Conservation (phyloP, 2,888 invertebrate species). For the Flexamia atlantica region DNA sequence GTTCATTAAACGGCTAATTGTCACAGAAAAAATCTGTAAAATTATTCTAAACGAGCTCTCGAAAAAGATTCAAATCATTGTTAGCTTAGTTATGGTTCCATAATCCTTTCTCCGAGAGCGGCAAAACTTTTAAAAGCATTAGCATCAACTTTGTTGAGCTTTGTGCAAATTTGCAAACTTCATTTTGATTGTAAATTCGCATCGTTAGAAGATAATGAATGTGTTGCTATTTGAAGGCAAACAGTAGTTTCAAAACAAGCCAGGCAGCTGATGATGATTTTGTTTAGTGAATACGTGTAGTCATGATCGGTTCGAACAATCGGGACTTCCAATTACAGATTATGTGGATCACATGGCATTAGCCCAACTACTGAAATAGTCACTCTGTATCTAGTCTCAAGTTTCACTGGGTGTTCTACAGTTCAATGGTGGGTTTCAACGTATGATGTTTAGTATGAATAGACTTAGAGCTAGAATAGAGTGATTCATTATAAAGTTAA, state of each 20-base stretch:
- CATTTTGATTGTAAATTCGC: constrained; percentile 1
- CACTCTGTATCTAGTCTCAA: no score
- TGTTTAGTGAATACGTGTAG: constrained; percentile 1
- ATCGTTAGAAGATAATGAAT: constrained; percentile 34
- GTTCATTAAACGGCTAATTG: no score
- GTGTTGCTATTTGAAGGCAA: constrained; percentile 19
- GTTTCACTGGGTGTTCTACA: no score
- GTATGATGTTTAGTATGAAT: no score
- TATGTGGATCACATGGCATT: neutral
- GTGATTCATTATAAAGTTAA: no score
- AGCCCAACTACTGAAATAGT: neutral
- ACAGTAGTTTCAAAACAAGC: constrained; percentile 7
- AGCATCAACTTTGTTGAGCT: constrained; percentile 24
- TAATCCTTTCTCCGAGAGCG: neutral
- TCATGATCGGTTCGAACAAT: constrained; percentile 2
- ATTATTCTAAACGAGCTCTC: no score
- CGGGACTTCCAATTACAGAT: neutral
- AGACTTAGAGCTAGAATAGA: no score
- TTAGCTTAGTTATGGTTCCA: neutral
- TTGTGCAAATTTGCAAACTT: constrained; percentile 16
- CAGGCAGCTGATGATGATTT: neutral
- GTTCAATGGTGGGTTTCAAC: no score
- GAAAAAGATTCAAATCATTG: neutral
- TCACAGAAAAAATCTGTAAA: no score
- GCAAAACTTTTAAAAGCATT: constrained; percentile 24